phyloP scores from a whole-genome alignment of 35 echinoderm and acorn worm species.

The Ptychodera flava region DNA sequence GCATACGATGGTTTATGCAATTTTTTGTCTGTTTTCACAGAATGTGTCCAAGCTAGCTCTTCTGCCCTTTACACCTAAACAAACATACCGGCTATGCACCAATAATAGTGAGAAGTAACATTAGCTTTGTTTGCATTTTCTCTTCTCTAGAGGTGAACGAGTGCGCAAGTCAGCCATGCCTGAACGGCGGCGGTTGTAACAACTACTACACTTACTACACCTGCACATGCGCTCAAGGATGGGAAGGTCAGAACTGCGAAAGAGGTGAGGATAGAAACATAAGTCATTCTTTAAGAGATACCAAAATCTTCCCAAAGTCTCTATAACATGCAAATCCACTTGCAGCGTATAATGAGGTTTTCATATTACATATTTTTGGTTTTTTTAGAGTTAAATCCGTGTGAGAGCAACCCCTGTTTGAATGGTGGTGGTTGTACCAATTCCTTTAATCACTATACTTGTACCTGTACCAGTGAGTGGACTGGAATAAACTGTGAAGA shows the following conservation, averaged over 20 bases:
- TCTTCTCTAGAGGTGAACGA: constrained; percentile 56
- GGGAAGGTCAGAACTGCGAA: constrained; percentile 57
- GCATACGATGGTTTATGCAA: no score
- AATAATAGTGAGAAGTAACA: no score
- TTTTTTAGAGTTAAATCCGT: not conserved
- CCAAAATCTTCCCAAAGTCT: no score
- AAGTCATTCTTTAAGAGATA: no score
- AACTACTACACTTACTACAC: constrained; percentile 34
- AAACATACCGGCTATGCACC: no score
- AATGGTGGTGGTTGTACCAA: constrained; percentile 25
- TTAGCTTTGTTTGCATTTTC: no score
- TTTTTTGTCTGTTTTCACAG: no score
- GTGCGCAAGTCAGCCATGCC: constrained; percentile 68
- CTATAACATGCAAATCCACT: no score
- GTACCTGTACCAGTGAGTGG: constrained; percentile 18
- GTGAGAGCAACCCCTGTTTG: constrained; percentile 8
- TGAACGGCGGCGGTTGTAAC: constrained; percentile 55
- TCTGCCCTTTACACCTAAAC: no score
- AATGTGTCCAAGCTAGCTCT: no score
- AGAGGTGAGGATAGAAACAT: constrained; percentile 50
- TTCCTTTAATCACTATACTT: constrained; percentile 14
- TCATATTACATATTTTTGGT: no score
- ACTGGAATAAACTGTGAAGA: constrained; percentile 29
- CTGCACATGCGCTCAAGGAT: constrained; percentile 50
- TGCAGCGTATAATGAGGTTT: no score